Evolutionary conservation across 2,888 invertebrate genomes (phyloP), one percentile per base, ranked within the genome.

Genomic region (Phortica okadai): DNA sequence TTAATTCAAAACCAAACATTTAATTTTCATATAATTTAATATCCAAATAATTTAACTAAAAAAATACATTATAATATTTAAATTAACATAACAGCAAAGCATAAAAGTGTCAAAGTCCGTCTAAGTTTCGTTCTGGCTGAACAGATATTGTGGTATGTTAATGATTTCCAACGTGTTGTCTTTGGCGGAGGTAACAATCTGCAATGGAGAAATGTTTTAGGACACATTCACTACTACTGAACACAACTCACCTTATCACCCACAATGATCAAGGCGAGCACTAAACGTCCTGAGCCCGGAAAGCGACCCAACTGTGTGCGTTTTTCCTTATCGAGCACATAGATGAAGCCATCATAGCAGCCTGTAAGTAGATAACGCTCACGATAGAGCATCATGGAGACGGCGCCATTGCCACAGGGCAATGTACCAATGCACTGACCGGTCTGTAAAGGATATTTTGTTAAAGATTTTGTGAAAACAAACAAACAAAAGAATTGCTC

Each of bases 271-370:
- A 96, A 93, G 2, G 95, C 94, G 33, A 96, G 91, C 83, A 96
- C 92, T 93, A 95, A 94, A 81, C 95, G 94, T 56, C 94, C 94
- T 41, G 95, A 95, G 67, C 95, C 95, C 16, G 93, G 92, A 82
- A 96, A 93, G 80, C 93, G 93, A 50, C 94, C 94, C 76, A 95
- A 87, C 82, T 94, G 93, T 74, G 88, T 89, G 11, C 93, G 91
- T 1, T 91, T 89, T 77, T 90, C 89, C 76, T 88, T 91, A 80
- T 93, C 92, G 90, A 94, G 94, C 77, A 95, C 93, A 90, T 96
- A 96, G 83, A 96, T 94, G 88, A 94, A 94, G 78, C 96, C 96
- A 91, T 96, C 95, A 90, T 95, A 95, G 91, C 96, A 96, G 81
- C 95, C 96, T 64, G 95, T 94, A 91, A 94, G 92, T 59, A 94